Conservation (phyloP, 2,113 vertebrate species). For the Atractosteus spatula region DNA sequence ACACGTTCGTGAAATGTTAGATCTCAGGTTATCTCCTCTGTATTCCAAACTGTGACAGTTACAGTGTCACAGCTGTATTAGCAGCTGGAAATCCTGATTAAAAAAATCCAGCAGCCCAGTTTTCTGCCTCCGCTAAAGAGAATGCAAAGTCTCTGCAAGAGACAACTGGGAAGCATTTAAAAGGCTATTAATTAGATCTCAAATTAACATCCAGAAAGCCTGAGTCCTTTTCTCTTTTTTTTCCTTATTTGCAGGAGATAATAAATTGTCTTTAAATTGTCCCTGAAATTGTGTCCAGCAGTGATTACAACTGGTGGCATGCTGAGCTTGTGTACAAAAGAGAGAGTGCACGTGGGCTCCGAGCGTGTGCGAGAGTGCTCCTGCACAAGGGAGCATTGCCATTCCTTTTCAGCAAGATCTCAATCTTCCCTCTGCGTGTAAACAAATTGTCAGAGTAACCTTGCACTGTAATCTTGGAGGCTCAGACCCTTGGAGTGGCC, state of each 20-base stretch:
- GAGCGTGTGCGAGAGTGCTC: slow-evolving; percentile 52
- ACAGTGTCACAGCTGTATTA: no score
- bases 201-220: slow-evolving; percentile 61
- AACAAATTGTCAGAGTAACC: slow-evolving; percentile 82
- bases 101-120: no score
- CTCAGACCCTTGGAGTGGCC: slow-evolving; percentile 70
- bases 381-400: slow-evolving; percentile 64
- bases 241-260: slow-evolving; percentile 89
- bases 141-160: slow-evolving; percentile 21
- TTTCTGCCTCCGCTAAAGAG: slow-evolving; percentile 8
- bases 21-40: no score
- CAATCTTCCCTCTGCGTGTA: slow-evolving; percentile 78
- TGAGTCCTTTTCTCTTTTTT: slow-evolving; percentile 35
- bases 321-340: slow-evolving; percentile 88
- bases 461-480: slow-evolving; percentile 76
- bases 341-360: slow-evolving; percentile 16
- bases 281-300: slow-evolving; percentile 97
- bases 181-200: slow-evolving; percentile 52
- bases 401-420: slow-evolving; percentile 83
- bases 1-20: no score
- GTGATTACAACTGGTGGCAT: slow-evolving; percentile 94
- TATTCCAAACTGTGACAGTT: no score
- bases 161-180: slow-evolving; percentile 39
- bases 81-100: no score
- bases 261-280: slow-evolving; percentile 99